phyloP scores from a whole-genome alignment of 2,797 vertebrate species.

The Synanceia verrucosa region DNA sequence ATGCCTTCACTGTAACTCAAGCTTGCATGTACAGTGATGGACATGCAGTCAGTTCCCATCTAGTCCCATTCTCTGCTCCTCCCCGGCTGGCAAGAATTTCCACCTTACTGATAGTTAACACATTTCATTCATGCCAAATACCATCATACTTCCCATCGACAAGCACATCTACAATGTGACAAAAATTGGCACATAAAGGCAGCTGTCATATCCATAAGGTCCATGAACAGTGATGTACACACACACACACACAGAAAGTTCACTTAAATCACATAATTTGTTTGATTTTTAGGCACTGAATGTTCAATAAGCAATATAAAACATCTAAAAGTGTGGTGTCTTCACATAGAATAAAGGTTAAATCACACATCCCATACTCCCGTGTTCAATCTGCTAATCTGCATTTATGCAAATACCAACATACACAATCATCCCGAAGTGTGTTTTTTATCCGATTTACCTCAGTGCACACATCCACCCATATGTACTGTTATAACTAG shows the following conservation, averaged over 20 bases:
- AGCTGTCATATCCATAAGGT: constrained; percentile 47
- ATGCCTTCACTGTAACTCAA: constrained; percentile 69
- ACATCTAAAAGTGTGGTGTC: no score
- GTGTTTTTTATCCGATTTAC: neutral
- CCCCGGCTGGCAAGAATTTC: constrained; percentile 46
- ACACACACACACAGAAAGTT: no score
- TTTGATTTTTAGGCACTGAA: neutral
- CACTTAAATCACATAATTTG: neutral
- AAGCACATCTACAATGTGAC: constrained; percentile 11
- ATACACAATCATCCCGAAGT: neutral
- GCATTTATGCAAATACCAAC: constrained; percentile 21
- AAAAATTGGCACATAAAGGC: no score
- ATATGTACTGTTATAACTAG: constrained; percentile 28
- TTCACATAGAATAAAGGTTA: no score
- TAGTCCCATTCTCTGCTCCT: constrained; percentile 44
- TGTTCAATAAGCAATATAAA: neutral
- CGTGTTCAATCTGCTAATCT: neutral
- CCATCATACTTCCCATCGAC: constrained; percentile 21
- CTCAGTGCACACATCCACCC: neutral
- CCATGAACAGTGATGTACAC: neutral
- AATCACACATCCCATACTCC: neutral
- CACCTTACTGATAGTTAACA: constrained; percentile 61
- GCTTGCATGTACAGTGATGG: constrained; percentile 61
- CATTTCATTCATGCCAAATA: constrained; percentile 50
- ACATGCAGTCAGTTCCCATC: constrained; percentile 60